Percentiles rank a stretch among this genome's conserved stretches.
phyloP scores from a whole-genome alignment of 2,797 vertebrate genomes.

The Hypotaenidia okinawae region DNA sequence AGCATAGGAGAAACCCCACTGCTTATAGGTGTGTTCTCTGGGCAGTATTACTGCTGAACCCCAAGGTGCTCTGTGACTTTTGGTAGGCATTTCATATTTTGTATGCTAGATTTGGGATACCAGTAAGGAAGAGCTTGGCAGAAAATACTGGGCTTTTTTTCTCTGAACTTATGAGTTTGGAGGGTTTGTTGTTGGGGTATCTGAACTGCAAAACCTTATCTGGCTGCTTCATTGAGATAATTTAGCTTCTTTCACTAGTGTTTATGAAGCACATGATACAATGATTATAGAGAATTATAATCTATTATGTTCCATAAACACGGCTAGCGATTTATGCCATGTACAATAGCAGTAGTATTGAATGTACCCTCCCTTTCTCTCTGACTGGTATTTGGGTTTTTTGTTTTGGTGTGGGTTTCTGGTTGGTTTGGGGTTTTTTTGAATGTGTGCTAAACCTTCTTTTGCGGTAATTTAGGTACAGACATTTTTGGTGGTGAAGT shows the following conservation, averaged over 20 bases:
- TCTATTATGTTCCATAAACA: neutral
- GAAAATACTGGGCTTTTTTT: neutral
- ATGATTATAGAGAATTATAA: neutral
- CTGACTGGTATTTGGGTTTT: neutral
- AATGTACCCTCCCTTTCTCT: neutral
- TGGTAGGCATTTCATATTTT: neutral
- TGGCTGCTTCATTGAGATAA: neutral
- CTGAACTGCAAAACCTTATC: neutral
- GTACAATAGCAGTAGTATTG: neutral
- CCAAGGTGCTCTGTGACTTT: neutral
- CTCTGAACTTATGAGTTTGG: neutral
- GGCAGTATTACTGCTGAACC: neutral
- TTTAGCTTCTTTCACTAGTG: neutral
- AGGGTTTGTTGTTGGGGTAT: neutral
- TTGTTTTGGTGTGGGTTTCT: too few relatives aligned
- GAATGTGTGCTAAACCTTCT: neutral
- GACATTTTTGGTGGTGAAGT: neutral
- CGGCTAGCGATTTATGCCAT: neutral
- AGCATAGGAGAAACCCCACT: neutral
- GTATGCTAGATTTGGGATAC: neutral
- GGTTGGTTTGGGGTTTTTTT: neutral
- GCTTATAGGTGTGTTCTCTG: neutral
- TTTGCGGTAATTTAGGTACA: conserved; percentile 5
- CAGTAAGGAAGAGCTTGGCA: neutral
- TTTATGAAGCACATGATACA: neutral